These are phyloP conservation scores for Arge pagana DNA, from an alignment of 2,888 invertebrate genomes.

Conservation along the genomic window DNA sequence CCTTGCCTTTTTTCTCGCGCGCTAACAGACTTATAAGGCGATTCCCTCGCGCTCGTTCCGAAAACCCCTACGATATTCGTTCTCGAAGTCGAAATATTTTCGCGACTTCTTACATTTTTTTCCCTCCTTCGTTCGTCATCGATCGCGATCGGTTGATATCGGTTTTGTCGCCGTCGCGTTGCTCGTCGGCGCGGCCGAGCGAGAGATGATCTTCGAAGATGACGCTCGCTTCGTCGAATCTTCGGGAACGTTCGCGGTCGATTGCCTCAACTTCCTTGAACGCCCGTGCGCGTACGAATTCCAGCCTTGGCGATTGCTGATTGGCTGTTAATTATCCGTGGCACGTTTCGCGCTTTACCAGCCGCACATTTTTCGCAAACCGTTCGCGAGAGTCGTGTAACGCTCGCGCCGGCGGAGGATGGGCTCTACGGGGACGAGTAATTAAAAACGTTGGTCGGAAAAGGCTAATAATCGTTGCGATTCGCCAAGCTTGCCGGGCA, in stretches of 20 bases:
- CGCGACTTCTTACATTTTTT: background rate
- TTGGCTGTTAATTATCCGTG: constrained; percentile 18
- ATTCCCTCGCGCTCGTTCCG: constrained; percentile 53
- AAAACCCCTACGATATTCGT: too few relatives aligned
- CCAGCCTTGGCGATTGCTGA: background rate
- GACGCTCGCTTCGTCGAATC: constrained; percentile 37
- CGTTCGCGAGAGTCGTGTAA: constrained; percentile 1
- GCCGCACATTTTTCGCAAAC: constrained; percentile 10
- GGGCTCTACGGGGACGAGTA: background rate
- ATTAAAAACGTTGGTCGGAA: background rate
- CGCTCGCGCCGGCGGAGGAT: background rate
- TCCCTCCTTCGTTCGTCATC: background rate
- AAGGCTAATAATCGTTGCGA: background rate
- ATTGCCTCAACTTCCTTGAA: constrained; percentile 21
- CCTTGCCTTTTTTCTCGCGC: constrained; percentile 22
- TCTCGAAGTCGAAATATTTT: constrained; percentile 17
- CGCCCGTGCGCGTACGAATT: constrained; percentile 5
- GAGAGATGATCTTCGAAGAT: constrained; percentile 27
- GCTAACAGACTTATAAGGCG: constrained; percentile 52
- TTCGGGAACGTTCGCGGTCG: background rate
- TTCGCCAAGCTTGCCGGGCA: constrained; percentile 1
- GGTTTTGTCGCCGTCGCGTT: too few relatives aligned
- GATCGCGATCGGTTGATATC: background rate
- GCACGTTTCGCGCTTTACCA: constrained; percentile 14
- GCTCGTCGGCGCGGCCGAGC: too few relatives aligned